phyloP scores from a whole-genome alignment of 2,113 vertebrate species.

The Tupaia chinensis region DNA sequence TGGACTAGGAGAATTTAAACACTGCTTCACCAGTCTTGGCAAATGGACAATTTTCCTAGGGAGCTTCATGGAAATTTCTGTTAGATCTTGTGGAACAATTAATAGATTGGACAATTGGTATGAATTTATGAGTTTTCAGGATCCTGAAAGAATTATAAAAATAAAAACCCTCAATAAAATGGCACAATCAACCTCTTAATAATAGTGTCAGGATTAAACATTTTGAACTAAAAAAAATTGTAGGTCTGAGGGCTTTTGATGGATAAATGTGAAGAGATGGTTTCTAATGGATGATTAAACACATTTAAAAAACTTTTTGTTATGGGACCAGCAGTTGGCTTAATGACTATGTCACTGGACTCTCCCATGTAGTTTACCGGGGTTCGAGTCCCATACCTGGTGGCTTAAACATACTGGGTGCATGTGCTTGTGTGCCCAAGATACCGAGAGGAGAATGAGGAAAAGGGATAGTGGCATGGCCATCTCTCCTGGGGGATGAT shows the following conservation, averaged over 20 bases:
- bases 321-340: too few species aligned
- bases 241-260: not conserved
- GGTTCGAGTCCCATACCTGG: too few species aligned
- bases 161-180: not conserved
- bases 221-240: not conserved
- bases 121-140: not conserved
- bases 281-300: not conserved
- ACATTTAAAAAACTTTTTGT: not conserved
- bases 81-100: not conserved
- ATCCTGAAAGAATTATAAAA: slow-evolving; percentile 18
- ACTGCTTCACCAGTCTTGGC: not conserved
- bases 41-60: not conserved
- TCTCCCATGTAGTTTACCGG: too few species aligned
- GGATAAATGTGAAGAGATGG: not conserved
- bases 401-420: too few species aligned
- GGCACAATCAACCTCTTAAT: not conserved
- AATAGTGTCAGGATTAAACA: not conserved
- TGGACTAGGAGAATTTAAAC: slow-evolving; percentile 6
- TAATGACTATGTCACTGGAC: too few species aligned
- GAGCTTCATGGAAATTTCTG: not conserved
- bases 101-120: not conserved
- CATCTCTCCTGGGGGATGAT: too few species aligned
- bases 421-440: too few species aligned
- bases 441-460: too few species aligned
- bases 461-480: too few species aligned